These are phyloP conservation scores for Pedicia rivosa DNA, from an alignment of 2,888 invertebrate species.

Conservation along the genomic window DNA sequence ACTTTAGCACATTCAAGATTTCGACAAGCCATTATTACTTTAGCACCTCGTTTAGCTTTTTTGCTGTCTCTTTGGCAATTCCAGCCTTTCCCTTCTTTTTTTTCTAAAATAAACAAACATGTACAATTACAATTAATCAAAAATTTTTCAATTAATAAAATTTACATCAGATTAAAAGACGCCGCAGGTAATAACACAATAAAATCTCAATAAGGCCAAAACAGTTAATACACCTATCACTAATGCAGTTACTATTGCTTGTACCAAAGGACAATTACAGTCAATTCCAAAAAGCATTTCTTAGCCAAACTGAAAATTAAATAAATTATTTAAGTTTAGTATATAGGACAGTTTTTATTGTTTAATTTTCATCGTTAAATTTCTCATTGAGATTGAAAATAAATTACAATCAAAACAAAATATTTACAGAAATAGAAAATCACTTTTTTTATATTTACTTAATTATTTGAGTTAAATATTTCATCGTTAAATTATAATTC, in stretches of 20 bases:
- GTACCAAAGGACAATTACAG: neutral
- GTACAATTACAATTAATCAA: neutral
- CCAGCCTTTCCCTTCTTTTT: slow-evolving; percentile 81
- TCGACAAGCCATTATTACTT: slow-evolving; percentile 74
- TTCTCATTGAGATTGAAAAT: too few species aligned
- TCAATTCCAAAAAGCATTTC: slow-evolving; percentile 2
- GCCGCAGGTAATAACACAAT: slow-evolving; percentile 9
- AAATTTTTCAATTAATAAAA: neutral
- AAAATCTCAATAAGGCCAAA: slow-evolving; percentile 3
- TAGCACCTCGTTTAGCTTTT: slow-evolving; percentile 58
- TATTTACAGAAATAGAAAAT: too few species aligned
- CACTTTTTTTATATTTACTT: too few species aligned
- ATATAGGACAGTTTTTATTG: too few species aligned
- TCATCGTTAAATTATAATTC: too few species aligned
- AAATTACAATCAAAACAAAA: too few species aligned
- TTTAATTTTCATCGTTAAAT: too few species aligned
- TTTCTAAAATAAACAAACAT: slow-evolving; percentile 19
- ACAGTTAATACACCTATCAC: neutral
- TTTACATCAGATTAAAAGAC: slow-evolving; percentile 9
- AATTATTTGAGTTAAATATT: too few species aligned
- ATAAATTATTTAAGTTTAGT: too few species aligned
- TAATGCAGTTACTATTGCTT: neutral
- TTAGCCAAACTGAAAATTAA: neutral
- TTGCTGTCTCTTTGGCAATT: slow-evolving; percentile 69
- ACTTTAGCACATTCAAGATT: slow-evolving; percentile 55